A percentile compares a stretch with the other conserved stretches of the same genome.
Evolutionary conservation across 2,113 vertebrate species (phyloP).

Genomic region (Syrrhaptes paradoxus): DNA sequence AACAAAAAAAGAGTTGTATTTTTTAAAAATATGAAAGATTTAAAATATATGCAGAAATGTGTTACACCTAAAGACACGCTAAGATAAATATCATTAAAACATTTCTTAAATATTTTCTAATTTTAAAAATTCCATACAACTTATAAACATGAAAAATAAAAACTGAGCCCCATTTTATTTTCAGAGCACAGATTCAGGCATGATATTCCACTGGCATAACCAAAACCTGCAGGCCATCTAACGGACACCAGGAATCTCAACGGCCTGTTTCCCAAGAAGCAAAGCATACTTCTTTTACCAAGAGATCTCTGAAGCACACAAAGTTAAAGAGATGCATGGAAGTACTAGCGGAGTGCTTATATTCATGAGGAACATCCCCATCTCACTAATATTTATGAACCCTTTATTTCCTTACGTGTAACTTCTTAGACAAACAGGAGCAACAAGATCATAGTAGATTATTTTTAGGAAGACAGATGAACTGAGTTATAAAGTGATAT

Average conservation of each 20-base stretch:
- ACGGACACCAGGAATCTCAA: not conserved
- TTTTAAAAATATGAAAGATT: not conserved
- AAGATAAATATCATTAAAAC: not conserved
- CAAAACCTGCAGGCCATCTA: not conserved
- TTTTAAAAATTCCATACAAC: not conserved
- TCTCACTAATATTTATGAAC: not conserved
- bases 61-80: not conserved
- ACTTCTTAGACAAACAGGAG: not conserved
- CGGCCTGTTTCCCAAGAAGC: not conserved
- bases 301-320: not conserved
- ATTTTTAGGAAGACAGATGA: constrained; percentile 4
- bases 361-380: not conserved
- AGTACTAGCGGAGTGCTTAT: not conserved
- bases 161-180: not conserved
- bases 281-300: not conserved
- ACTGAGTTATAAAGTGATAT: not conserved
- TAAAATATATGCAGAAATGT: not conserved
- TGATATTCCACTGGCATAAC: not conserved
- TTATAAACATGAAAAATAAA: not conserved
- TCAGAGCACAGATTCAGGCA: not conserved
- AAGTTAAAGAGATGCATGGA: not conserved
- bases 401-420: not conserved
- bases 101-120: not conserved
- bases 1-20: not conserved
- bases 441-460: not conserved